A percentile compares a stretch with the other conserved stretches of the same genome.
Evolutionary conservation across 35 echinoderm and acorn worm species (phyloP).

Genomic region (Eucidaris tribuloides): DNA sequence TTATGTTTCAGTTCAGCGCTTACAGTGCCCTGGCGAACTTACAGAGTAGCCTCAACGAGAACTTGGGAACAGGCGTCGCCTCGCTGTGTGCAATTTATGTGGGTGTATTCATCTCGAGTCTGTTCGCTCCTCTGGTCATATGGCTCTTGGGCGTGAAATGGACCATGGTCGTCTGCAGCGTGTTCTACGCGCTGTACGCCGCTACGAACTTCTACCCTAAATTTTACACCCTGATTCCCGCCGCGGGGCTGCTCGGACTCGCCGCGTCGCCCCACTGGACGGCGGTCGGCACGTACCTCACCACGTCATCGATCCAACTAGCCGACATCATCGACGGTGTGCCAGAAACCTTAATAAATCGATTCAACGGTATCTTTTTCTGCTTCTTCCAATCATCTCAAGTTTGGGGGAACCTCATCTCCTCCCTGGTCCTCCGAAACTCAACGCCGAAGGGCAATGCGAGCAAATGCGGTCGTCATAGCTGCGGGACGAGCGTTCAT

Average conservation of each 20-base stretch:
- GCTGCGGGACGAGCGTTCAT: neutral
- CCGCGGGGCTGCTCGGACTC: slow-evolving; percentile 59
- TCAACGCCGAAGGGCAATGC: neutral
- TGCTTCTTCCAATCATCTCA: slow-evolving; percentile 84
- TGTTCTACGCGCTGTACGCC: slow-evolving; percentile 53
- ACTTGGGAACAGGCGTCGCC: slow-evolving; percentile 31
- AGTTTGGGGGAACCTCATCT: slow-evolving; percentile 71
- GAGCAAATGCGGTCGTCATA: neutral
- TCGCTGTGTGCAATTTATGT: slow-evolving; percentile 80
- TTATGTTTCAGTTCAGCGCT: slow-evolving; percentile 76
- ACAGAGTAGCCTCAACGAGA: slow-evolving; percentile 76
- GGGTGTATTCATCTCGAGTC: slow-evolving; percentile 59
- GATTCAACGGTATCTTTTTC: slow-evolving; percentile 91
- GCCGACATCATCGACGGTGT: slow-evolving; percentile 66
- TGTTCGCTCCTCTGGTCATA: slow-evolving; percentile 65
- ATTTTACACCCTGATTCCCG: slow-evolving; percentile 58
- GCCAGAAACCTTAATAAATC: slow-evolving; percentile 82
- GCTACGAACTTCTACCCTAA: slow-evolving; percentile 62
- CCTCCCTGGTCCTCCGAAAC: slow-evolving; percentile 36
- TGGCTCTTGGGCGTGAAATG: slow-evolving; percentile 64
- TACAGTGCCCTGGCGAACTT: slow-evolving; percentile 80
- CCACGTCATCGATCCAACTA: slow-evolving; percentile 73
- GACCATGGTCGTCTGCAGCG: slow-evolving; percentile 57
- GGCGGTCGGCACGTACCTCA: slow-evolving; percentile 88
- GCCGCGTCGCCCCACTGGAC: slow-evolving; percentile 78